A percentile compares a stretch with the other conserved stretches of the same genome.
Evolutionary conservation across 2,888 invertebrate species (phyloP).

Genomic region (Ametastegia equiseti): DNA sequence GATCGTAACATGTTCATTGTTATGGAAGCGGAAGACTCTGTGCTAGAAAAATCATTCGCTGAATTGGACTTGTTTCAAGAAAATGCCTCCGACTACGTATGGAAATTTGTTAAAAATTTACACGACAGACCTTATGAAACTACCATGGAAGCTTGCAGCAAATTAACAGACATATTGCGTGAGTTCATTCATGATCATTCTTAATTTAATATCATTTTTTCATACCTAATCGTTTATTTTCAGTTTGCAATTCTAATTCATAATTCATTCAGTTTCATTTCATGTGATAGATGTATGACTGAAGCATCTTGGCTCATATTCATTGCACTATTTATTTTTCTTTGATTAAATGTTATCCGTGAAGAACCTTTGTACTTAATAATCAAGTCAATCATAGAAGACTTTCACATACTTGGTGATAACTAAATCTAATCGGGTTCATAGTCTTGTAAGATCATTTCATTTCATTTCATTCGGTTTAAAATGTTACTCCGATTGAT

Average conservation of each 20-base stretch:
- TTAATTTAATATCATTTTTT: conserved; percentile 19
- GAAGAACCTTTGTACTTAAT: conserved; percentile 45
- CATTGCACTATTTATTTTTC: not conserved
- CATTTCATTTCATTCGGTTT: no score
- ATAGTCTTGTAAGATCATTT: no score
- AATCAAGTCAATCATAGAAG: not conserved
- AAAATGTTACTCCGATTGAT: no score
- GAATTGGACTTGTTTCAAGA: conserved; percentile 90
- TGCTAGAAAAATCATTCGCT: conserved; percentile 90
- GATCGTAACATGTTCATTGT: conserved; percentile 87
- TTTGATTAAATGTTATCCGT: conserved; percentile 30
- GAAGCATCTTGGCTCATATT: not conserved
- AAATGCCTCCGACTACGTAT: conserved; percentile 82
- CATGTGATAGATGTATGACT: no score
- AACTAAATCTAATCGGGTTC: no score
- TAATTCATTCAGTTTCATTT: no score
- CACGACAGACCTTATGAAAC: conserved; percentile 88
- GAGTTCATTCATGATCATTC: conserved; percentile 71
- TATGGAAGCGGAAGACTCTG: conserved; percentile 81
- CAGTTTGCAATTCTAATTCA: no score
- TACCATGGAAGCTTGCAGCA: conserved; percentile 91
- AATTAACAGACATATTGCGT: conserved; percentile 88
- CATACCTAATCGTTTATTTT: no score
- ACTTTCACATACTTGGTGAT: no score
- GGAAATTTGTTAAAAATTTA: conserved; percentile 81